Percentiles rank a stretch among this genome's conserved stretches.
phyloP scores from a whole-genome alignment of 2,888 invertebrate species.

The Pharmacophagus antenor region DNA sequence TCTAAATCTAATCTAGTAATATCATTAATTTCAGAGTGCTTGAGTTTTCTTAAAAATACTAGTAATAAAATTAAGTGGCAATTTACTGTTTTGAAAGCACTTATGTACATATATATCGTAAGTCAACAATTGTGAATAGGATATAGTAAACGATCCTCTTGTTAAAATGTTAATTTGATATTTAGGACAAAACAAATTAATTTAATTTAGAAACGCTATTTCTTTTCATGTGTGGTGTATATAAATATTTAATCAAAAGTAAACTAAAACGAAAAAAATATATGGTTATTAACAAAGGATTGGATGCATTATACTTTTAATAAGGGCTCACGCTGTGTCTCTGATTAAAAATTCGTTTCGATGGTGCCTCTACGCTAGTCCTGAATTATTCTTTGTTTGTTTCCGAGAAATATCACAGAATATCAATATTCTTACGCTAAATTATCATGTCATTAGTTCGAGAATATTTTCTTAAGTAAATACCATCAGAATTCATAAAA shows the following conservation, averaged over 20 bases:
- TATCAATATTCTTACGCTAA: conserved; percentile 13
- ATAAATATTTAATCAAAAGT: conserved; percentile 19
- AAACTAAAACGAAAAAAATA: conserved; percentile 23
- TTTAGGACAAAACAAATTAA: not conserved
- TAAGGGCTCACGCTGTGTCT: conserved; percentile 60
- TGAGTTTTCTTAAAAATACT: no score
- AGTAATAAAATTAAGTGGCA: no score
- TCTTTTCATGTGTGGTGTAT: not conserved
- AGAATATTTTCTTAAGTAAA: not conserved
- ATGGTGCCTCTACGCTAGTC: conserved; percentile 42
- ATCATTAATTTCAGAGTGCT: no score
- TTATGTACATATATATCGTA: no score
- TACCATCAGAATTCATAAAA: not conserved
- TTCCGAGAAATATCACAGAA: conserved; percentile 26
- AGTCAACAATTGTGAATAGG: no score
- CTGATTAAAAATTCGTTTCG: conserved; percentile 64
- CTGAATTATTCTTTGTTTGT: conserved; percentile 48
- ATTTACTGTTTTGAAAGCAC: no score
- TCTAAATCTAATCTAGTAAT: no score
- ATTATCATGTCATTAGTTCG: conserved; percentile 10
- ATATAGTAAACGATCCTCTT: no score
- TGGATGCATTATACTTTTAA: conserved; percentile 66
- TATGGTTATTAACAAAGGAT: conserved; percentile 39
- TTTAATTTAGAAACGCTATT: not conserved
- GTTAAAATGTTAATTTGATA: not conserved